Evolutionary conservation across 2,113 vertebrate species (phyloP), one percentile per base, ranked within the genome.

Genomic region (Mustela nigripes): DNA sequence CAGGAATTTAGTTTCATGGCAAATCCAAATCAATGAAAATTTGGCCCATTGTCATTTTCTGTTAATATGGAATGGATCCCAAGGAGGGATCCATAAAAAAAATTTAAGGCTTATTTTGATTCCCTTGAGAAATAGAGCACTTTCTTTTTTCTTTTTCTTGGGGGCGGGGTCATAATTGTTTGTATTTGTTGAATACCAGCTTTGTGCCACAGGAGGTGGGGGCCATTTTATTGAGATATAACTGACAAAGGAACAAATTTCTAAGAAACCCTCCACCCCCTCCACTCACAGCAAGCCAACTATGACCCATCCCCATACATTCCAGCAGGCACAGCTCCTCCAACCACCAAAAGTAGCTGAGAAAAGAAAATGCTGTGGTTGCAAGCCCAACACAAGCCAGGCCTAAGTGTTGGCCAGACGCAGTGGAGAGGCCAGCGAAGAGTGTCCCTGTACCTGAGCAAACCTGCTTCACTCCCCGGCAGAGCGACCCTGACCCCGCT

Each of bases 21-120:
- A 76, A 56, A 81, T 92, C 82, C n/a, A 78, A 79, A 91, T 91
- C 45, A 67, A 56, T 80, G 36, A 83, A 74, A 96, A 94, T 81
- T 87, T 97, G 39, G 24, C 42, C 31, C 15, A 18, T 28, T 84
- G 48, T 12, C 62, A 56, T 91, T 90, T 45, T 67, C 42, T 63
- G 73, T 94, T 84, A 65, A 88, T 58, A 84, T 5, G 0, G 6
- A 65, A 69, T 60, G 39, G 45, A 48, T 84, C 91, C 69, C 87
- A 95, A 65, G 26, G 39, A 95, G 4, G 28, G 69, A 79, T 28
- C 39, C 28, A 5, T 58, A 19, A 33, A 28, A 89, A 89, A 14
- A 89, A 88, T 21, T 42, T 69, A 95, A 90, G 45, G 19, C 81
- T 85, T 56, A 18, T 78, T 94, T 78, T 81, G 16, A 87, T 83